Evolutionary conservation across 2,113 vertebrate species (phyloP), one percentile per base, ranked within the genome.

Genomic region (Danio rerio): DNA sequence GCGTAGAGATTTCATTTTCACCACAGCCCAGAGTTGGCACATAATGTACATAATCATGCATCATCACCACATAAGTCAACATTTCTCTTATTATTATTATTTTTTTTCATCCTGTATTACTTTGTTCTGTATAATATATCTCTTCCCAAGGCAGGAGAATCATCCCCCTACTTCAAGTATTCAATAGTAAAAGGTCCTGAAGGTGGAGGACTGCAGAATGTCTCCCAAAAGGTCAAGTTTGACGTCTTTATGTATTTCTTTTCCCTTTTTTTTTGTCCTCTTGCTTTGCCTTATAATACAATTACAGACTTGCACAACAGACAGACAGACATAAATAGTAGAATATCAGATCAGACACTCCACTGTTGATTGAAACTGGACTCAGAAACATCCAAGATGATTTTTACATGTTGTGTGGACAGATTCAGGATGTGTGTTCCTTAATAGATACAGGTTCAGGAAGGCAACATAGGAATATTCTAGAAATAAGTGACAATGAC

Each of bases 121-220:
- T 90, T 86, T 86, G 85, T 88, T 88, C 87, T 89, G 83, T 89
- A 87, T 87, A 89, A 89, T 87, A 88, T 82, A 86, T 78, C 81
- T 86, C 78, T 90, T 90, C 81, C 90, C 86, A 88, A 86, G 89
- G 91, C 89, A 93, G 92, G 91, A 92, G 90, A 90, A 90, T 87
- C 74, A 82, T 84, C 88, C 91, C 91, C 91, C 91, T 92, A 91
- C 93, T 94, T 94, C 92, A 94, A 94, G 93, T 94, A 94, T 93
- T 92, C 89, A 91, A 88, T 89, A 88, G 91, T 89, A 74, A 92
- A 92, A 92, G 88, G 86, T 93, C 93, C 92, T 93, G 92, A 94
- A 93, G 92, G 88, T 79, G 82, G 88, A 91, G 91, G 89, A 89
- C 83, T 90, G 50, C 43, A 81, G 88, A 84, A 80, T 68, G 63